Conservation (phyloP, 1,140 invertebrate genomes). For the Neodiprion pinetum region DNA sequence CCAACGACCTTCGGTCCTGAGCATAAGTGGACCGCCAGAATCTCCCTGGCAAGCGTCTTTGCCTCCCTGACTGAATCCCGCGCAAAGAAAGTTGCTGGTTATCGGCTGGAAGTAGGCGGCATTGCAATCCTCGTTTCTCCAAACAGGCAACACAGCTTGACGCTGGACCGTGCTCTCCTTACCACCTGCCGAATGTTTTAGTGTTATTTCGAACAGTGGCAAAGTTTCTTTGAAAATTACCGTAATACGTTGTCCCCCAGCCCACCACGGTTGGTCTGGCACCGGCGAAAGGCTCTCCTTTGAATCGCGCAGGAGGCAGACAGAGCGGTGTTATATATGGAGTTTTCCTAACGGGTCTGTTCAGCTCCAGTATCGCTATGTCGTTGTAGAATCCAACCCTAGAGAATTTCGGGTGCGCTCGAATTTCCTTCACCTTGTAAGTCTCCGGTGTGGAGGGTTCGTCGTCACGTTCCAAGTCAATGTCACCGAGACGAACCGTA, state of each 20-base stretch:
- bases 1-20: constrained; percentile 77
- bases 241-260: constrained; percentile 90
- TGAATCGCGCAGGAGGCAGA: constrained; percentile 70
- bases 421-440: constrained; percentile 77
- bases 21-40: constrained; percentile 84
- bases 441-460: constrained; percentile 82
- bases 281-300: constrained; percentile 71
- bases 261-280: constrained; percentile 84
- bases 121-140: constrained; percentile 91
- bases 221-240: constrained; percentile 45
- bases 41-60: constrained; percentile 88
- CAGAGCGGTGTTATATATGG: constrained; percentile 90
- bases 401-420: constrained; percentile 82
- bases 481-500: constrained; percentile 86
- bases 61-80: constrained; percentile 88
- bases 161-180: constrained; percentile 84
- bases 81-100: constrained; percentile 89
- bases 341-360: constrained; percentile 75
- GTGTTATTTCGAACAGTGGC: not conserved
- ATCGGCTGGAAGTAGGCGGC: constrained; percentile 91
- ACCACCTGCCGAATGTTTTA: constrained; percentile 64
- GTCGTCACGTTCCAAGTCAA: constrained; percentile 82
- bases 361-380: constrained; percentile 83
- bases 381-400: constrained; percentile 91
- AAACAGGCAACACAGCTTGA: constrained; percentile 86